Evolutionary conservation across 2,113 vertebrate species (phyloP).

Genomic region (Pteruthius melanotis): DNA sequence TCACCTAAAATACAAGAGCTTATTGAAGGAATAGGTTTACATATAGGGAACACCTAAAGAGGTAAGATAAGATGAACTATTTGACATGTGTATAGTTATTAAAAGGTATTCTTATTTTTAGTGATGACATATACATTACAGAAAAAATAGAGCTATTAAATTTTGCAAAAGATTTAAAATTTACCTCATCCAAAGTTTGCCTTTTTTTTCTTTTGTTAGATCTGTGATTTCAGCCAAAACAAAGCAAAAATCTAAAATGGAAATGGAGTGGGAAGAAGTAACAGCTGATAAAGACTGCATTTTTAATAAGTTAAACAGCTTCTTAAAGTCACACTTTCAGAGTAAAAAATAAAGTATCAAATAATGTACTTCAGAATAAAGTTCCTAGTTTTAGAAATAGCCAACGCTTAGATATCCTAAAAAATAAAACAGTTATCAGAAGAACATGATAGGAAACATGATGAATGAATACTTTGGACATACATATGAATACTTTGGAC

Average conservation of each 20-base stretch:
- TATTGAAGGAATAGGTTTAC: not conserved
- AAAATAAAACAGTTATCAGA: not conserved
- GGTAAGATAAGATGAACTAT: not conserved
- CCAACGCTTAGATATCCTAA: rapidly evolving
- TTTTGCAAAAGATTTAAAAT: not conserved
- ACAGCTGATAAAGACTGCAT: not conserved
- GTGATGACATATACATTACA: not conserved
- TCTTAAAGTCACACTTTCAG: not conserved
- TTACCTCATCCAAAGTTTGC: not conserved
- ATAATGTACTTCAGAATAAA: not conserved
- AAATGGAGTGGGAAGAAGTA: not conserved
- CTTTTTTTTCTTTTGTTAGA: not conserved
- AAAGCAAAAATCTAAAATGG: not conserved
- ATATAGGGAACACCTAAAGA: not conserved
- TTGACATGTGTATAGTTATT: not conserved
- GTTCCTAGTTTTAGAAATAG: not conserved
- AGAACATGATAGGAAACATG: not conserved
- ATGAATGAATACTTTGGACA: not conserved
- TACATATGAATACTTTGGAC: not conserved
- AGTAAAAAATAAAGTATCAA: not conserved
- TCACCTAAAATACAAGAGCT: not conserved
- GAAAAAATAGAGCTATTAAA: not conserved
- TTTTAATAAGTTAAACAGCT: not conserved
- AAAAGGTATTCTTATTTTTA: not conserved
- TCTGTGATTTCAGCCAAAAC: not conserved